Evolutionary conservation across 2,113 vertebrate species (phyloP).

Genomic region (Columba janthina): DNA sequence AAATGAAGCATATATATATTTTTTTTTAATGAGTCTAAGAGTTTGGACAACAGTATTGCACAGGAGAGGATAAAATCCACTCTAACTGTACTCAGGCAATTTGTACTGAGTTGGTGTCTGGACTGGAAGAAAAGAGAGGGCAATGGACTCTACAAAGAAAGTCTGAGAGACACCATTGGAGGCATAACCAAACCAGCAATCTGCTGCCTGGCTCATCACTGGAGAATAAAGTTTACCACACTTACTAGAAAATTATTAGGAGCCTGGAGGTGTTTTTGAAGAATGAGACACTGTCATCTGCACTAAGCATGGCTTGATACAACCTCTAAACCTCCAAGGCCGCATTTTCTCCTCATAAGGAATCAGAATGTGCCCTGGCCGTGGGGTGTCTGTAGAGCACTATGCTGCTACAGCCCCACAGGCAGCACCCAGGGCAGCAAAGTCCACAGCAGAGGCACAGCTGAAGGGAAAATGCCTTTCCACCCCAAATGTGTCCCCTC

Average conservation of each 20-base stretch:
- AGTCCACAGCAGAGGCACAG: neutral
- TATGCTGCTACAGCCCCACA: neutral
- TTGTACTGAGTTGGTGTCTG: neutral
- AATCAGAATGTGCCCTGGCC: neutral
- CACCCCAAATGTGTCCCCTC: neutral
- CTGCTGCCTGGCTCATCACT: neutral
- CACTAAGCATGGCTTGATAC: neutral
- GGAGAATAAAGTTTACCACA: neutral
- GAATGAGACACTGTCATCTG: neutral
- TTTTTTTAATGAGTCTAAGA: neutral
- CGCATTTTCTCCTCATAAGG: neutral
- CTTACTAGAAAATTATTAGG: neutral
- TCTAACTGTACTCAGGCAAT: neutral
- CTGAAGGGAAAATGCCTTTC: neutral
- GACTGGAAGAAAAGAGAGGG: neutral
- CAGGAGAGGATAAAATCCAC: neutral
- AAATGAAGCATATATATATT: neutral
- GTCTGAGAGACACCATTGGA: neutral
- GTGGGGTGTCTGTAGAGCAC: accelerated
- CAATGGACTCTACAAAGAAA: neutral
- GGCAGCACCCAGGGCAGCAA: neutral
- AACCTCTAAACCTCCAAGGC: neutral
- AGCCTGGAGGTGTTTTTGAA: neutral
- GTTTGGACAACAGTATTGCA: neutral
- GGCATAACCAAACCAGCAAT: neutral